These are phyloP conservation scores for Pterostichus niger DNA, from an alignment of 2,888 invertebrate genomes.

Conservation along the genomic window DNA sequence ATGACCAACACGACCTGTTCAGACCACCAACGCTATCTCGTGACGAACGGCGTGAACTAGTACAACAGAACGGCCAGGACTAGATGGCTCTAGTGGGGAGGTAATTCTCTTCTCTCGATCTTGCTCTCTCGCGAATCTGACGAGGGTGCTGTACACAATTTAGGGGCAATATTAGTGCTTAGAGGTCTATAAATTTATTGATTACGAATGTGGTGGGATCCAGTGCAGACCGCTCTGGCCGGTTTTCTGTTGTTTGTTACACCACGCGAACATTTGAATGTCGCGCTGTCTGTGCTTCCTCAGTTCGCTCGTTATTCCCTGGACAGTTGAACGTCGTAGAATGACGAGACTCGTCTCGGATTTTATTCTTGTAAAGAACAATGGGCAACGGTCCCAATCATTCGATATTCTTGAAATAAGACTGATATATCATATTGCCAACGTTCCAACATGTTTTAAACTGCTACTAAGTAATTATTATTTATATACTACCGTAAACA, in stretches of 20 bases:
- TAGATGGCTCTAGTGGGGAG: slow-evolving; percentile 75
- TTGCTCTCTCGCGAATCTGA: too few relatives aligned
- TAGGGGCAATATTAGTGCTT: slow-evolving; percentile 75
- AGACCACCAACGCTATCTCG: slow-evolving; percentile 81
- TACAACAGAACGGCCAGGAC: slow-evolving; percentile 91
- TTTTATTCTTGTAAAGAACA: slow-evolving; percentile 35
- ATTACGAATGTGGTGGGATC: slow-evolving; percentile 18
- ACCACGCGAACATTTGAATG: neutral
- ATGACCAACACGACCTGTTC: slow-evolving; percentile 75
- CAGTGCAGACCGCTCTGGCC: slow-evolving; percentile 31
- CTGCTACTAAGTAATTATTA: slow-evolving; percentile 70
- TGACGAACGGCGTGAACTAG: slow-evolving; percentile 82
- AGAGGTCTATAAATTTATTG: slow-evolving; percentile 65
- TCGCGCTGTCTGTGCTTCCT: slow-evolving; percentile 59
- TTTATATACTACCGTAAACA: slow-evolving; percentile 72
- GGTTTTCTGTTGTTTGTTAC: slow-evolving; percentile 17
- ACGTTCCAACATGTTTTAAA: slow-evolving; percentile 74
- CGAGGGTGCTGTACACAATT: slow-evolving; percentile 11
- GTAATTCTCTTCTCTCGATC: slow-evolving; percentile 23
- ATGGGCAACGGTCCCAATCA: neutral
- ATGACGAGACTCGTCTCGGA: slow-evolving; percentile 1
- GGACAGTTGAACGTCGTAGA: neutral
- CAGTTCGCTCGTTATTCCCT: slow-evolving; percentile 1
- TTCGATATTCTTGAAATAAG: slow-evolving; percentile 72
- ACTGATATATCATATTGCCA: slow-evolving; percentile 77